Conservation (phyloP, 1,140 invertebrate genomes). For the Catajapyx aquilonaris region DNA sequence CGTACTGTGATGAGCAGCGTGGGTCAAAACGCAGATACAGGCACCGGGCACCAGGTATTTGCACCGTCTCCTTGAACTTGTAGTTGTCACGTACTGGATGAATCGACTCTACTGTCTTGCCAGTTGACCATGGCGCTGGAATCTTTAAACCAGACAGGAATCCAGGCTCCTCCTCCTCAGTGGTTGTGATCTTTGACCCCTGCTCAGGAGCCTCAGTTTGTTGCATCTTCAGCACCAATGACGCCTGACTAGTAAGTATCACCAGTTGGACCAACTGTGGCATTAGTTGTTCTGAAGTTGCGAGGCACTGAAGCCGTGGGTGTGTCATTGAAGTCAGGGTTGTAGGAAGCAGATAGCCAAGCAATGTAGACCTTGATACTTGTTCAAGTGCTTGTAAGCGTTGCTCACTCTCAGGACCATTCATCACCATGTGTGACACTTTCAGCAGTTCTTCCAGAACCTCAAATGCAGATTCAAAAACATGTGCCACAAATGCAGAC, state of each 20-base stretch:
- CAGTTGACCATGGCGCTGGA: slow-evolving; percentile 21
- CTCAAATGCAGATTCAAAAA: too few species aligned
- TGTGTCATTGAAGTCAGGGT: slow-evolving; percentile 19
- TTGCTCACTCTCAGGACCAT: too few species aligned
- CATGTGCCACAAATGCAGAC: too few species aligned
- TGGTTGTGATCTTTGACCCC: slow-evolving; percentile 9
- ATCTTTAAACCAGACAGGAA: slow-evolving; percentile 20
- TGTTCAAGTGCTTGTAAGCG: too few species aligned
- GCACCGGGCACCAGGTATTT: slow-evolving; percentile 21
- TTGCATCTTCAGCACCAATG: slow-evolving; percentile 13
- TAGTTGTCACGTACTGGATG: slow-evolving; percentile 24
- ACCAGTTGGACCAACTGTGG: slow-evolving; percentile 18
- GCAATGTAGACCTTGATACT: too few species aligned
- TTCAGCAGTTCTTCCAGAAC: too few species aligned
- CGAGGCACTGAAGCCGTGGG: slow-evolving; percentile 15
- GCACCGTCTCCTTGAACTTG: slow-evolving; percentile 21
- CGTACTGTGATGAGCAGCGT: too few species aligned
- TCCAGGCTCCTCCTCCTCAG: slow-evolving; percentile 17
- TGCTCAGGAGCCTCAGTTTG: slow-evolving; percentile 14
- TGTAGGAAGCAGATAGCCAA: too few species aligned
- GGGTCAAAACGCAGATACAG: slow-evolving; percentile 22
- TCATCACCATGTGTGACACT: too few species aligned
- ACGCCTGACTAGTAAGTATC: slow-evolving; percentile 18
- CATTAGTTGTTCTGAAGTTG: slow-evolving; percentile 18
- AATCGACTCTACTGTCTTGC: slow-evolving; percentile 20